Base-by-base conservation (phyloP, 2,113 vertebrate genomes). In the Sisor rabdophorus region DNA sequence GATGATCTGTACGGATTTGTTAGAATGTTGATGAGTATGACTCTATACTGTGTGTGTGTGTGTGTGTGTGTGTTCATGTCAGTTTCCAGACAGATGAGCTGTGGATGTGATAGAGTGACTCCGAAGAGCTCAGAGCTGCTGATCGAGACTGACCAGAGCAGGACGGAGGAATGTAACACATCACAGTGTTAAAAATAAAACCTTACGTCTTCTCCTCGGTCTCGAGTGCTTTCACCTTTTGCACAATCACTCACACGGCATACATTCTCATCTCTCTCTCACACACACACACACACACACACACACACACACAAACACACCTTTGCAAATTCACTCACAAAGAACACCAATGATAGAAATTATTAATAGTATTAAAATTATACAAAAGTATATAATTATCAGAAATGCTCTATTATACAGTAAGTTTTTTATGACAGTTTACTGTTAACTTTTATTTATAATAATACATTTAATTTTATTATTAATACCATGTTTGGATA, bases 21-120 rank as follows among this genome's bases (percentile, higher is more conserved):
- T 53, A 44, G 32, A 36, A 36, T 36, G 32, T 36, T 36, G 32
- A 36, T 36, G 32, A 36, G 32, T 36, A 36, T 36, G 32, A 36
- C 32, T 36, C 32, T 2, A 36, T 36, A 6, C 32, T 36, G 61
- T 52, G 61, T 73, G 70, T 55, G 20, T 59, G 28, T 32, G 26
- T 61, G 56, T 59, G 56, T 59, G 26, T 59, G 55, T 56, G 26
- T 15, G 15, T 47, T 11, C 30, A 32, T 64, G 11, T 63, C 55
- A 52, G 72, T 75, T 22, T n/a, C n/a, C 73, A 90, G 89, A 91
- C 87, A 75, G 85, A 89, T 89, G 87, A 89, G 85, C 87, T 88
- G 87, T 85, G 81, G 86, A 82, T 82, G 86, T 86, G 89, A 90
- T 89, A 90, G 86, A 79, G 82, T 85, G 89, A 87, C 90, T 91